phyloP scores from a whole-genome alignment of 1,140 invertebrate species.

The Polyergus mexicanus region DNA sequence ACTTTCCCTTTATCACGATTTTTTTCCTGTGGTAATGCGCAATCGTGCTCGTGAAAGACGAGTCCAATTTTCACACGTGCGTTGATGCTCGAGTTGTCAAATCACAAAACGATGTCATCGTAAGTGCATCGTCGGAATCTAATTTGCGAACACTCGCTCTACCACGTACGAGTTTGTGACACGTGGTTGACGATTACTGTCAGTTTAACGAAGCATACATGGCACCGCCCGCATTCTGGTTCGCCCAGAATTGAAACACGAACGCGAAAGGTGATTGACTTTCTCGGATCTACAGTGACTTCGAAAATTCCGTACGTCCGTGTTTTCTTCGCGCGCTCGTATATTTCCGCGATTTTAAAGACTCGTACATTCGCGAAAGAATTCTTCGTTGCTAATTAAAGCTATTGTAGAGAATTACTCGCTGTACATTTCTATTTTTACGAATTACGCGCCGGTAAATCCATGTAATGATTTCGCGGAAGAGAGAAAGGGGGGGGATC shows the following conservation, averaged over 20 bases:
- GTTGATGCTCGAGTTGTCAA: background rate
- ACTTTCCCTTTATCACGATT: background rate
- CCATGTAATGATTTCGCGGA: constrained; percentile 1
- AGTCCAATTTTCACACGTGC: constrained; percentile 3
- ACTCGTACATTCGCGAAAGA: background rate
- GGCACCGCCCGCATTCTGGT: constrained; percentile 21
- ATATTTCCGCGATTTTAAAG: constrained; percentile 12
- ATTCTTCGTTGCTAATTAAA: constrained; percentile 26
- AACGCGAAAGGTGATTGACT: constrained; percentile 29
- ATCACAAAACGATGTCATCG: constrained; percentile 35
- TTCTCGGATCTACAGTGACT: background rate
- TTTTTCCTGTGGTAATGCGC: background rate
- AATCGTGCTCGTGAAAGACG: background rate
- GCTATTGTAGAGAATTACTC: constrained; percentile 20
- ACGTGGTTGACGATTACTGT: constrained; percentile 41
- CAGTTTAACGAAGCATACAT: constrained; percentile 36
- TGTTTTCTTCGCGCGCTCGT: background rate
- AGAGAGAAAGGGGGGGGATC: background rate
- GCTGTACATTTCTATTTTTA: constrained; percentile 37
- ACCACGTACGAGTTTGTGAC: constrained; percentile 26
- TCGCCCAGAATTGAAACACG: background rate
- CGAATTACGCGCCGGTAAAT: constrained; percentile 26
- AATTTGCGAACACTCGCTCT: constrained; percentile 33
- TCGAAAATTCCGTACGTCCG: background rate
- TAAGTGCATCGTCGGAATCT: constrained; percentile 11